Conservation (phyloP, 2,113 vertebrate species). For the Catagonus wagneri region DNA sequence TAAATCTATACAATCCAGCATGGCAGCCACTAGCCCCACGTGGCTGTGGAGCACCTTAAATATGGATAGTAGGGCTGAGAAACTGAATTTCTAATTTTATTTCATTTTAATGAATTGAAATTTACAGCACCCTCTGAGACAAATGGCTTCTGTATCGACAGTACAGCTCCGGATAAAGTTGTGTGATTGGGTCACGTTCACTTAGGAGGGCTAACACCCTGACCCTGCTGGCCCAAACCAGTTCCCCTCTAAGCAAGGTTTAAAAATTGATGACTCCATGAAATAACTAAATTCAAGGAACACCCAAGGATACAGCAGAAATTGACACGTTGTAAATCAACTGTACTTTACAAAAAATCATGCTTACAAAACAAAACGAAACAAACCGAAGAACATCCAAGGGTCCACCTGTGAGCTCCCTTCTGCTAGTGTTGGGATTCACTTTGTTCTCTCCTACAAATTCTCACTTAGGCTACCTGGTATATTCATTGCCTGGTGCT, state of each 20-base stretch:
- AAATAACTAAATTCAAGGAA: neutral
- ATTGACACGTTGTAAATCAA: too few relatives aligned
- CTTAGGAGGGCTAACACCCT: too few relatives aligned
- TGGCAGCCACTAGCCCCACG: neutral
- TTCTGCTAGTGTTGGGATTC: neutral
- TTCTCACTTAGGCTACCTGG: neutral
- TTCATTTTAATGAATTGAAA: neutral
- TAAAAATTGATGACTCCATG: neutral
- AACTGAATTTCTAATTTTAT: neutral
- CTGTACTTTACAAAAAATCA: too few relatives aligned
- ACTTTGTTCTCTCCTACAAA: neutral
- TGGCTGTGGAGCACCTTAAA: neutral
- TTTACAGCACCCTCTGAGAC: neutral
- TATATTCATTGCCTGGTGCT: neutral
- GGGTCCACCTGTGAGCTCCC: too few relatives aligned
- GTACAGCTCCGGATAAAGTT: neutral
- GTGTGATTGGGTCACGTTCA: neutral
- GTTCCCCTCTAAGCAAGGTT: neutral
- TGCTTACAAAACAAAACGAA: too few relatives aligned
- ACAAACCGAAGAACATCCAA: too few relatives aligned
- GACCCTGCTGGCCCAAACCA: neutral
- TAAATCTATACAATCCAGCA: neutral
- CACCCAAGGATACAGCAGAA: rapidly evolving
- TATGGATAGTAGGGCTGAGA: neutral
- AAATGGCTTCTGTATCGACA: neutral